Base-by-base conservation (phyloP, 2,113 vertebrate species). In the Labeo catla region DNA sequence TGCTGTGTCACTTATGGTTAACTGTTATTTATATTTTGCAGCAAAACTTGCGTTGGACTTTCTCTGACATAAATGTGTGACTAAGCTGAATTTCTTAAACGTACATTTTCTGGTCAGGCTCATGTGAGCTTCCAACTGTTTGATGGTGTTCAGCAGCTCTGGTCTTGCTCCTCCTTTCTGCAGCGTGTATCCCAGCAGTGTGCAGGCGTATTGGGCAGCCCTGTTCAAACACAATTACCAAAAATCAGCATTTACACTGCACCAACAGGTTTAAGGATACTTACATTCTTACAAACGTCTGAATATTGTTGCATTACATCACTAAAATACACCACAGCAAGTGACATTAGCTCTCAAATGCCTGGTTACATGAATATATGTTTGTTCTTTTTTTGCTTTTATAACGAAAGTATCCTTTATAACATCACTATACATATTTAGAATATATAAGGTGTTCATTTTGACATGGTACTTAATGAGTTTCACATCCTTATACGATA, bases 191-290 rank as follows among this genome's bases (percentile, higher is more conserved):
- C 96, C 96, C 0, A 97, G 92, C 76, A 99, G 90, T 0, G 93
- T 91, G 89, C 97, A 99, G 50, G 97, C 94, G 11, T 98, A 99
- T 83, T 99, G 98, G 0, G 96, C 97, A 0, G 97, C 96, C 92
- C 98, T 99, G 90, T 21, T 8, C 77, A 23, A 0, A 78, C 10
- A 52, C n/a, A 76, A 63, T 45, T 9, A 77, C 52, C 49, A 10
- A 57, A 21, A 19, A 73, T 49, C 4, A 63, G 21, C n/a, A 54
- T 34, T 45, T 13, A 8, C 4, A 76, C 23, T 13, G 23, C 63
- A 36, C 28, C 6, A 68, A 16, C 34, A 19, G 4, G 15, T 12
- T 13, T 45, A 19, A 10, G 36, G 12, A 15, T 7, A 28, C 21
- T 45, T 57, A 43, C 34, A 39, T 2, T 52, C 45, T 5, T 11